phyloP scores from a whole-genome alignment of 2,113 vertebrate genomes.

The Lota lota region DNA sequence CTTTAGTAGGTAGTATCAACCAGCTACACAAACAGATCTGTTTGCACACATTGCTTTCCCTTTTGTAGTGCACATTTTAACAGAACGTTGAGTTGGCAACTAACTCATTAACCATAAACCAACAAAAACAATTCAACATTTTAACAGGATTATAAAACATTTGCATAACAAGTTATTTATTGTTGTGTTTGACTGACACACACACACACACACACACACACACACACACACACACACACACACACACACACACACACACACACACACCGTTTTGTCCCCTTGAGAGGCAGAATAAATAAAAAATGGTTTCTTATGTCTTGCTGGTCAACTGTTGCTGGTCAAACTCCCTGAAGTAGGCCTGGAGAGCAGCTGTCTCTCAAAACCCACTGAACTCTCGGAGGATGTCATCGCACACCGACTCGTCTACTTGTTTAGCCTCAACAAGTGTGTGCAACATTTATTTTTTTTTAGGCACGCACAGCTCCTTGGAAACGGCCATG shows the following conservation, averaged over 20 bases:
- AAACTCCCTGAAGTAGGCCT: too few relatives aligned
- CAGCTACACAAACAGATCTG: not conserved
- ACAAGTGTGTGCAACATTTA: constrained; percentile 25
- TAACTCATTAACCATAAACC: not conserved
- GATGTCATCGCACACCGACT: too few relatives aligned
- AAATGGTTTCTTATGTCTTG: too few relatives aligned
- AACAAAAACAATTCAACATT: not conserved
- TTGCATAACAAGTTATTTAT: not conserved
- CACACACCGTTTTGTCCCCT: not conserved
- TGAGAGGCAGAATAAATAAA: too few relatives aligned
- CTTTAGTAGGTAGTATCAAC: not conserved
- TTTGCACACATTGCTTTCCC: not conserved
- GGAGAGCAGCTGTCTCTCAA: too few relatives aligned
- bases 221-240: not conserved
- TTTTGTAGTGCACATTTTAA: not conserved
- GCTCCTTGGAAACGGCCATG: constrained; percentile 27
- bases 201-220: not conserved
- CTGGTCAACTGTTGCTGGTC: too few relatives aligned
- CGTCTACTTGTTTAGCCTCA: too few relatives aligned
- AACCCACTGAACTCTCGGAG: too few relatives aligned
- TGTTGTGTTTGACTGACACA: too few relatives aligned
- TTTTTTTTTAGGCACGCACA: constrained; percentile 22
- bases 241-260: not conserved
- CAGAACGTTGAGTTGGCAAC: not conserved
- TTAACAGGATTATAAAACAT: not conserved